Conservation (phyloP, 2,113 vertebrate genomes). For the Marmota monax region DNA sequence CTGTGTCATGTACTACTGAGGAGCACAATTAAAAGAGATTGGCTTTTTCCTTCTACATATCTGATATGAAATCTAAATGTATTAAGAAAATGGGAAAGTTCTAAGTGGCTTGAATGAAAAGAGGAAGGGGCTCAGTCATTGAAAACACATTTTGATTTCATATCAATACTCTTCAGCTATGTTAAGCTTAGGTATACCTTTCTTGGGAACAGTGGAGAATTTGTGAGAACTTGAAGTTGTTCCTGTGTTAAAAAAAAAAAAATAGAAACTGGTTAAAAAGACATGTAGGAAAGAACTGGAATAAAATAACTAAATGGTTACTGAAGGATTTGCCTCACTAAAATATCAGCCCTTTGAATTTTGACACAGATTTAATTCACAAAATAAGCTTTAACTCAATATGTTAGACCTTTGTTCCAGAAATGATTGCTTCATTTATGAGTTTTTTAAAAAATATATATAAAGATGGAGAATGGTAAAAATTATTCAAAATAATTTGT, state of each 20-base stretch:
- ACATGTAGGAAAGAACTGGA: neutral
- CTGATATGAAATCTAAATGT: neutral
- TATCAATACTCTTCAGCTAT: neutral
- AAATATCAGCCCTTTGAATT: constrained; percentile 43
- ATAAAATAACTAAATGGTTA: constrained; percentile 6
- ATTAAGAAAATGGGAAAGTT: neutral
- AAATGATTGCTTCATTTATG: neutral
- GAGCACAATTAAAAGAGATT: neutral
- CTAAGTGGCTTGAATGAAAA: neutral
- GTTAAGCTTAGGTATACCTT: neutral
- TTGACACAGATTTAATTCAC: constrained; percentile 46
- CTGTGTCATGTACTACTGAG: neutral
- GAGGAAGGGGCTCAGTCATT: neutral
- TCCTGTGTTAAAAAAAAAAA: neutral
- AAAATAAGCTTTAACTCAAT: neutral
- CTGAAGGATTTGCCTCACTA: constrained; percentile 12
- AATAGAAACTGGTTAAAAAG: neutral
- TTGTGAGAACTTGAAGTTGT: constrained; percentile 18
- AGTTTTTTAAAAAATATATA: constrained; percentile 19
- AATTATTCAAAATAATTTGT: neutral
- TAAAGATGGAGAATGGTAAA: neutral
- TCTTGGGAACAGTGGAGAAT: neutral
- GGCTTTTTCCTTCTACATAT: neutral
- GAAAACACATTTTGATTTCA: constrained; percentile 51
- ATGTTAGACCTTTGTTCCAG: constrained; percentile 28